Conservation (phyloP, 2,113 vertebrate species). For the Dendropsophus ebraccatus region DNA sequence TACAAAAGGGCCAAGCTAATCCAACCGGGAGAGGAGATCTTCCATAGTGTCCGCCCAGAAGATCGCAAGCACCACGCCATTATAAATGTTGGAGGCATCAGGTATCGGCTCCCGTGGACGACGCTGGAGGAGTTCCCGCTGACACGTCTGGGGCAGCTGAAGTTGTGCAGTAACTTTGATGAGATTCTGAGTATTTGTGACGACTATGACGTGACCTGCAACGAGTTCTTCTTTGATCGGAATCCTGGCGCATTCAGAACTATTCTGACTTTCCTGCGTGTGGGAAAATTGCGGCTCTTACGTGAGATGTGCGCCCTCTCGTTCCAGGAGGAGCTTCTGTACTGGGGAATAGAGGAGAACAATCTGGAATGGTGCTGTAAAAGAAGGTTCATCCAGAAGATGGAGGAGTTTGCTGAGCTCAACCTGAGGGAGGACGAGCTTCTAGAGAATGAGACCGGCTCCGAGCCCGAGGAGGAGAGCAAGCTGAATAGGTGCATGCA, state of each 20-base stretch:
- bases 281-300: slow-evolving; percentile 89
- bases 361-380: slow-evolving; percentile 94
- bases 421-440: slow-evolving; percentile 83
- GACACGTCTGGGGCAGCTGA: slow-evolving; percentile 89
- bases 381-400: slow-evolving; percentile 88
- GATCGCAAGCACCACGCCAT: slow-evolving; percentile 86
- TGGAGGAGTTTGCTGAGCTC: slow-evolving; percentile 91
- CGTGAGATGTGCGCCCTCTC: slow-evolving; percentile 94
- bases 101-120: slow-evolving; percentile 94
- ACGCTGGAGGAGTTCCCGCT: slow-evolving; percentile 94
- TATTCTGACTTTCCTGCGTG: slow-evolving; percentile 93
- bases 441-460: slow-evolving; percentile 71
- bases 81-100: slow-evolving; percentile 95
- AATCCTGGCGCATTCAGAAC: slow-evolving; percentile 92
- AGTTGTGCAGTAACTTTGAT: slow-evolving; percentile 91
- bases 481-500: slow-evolving; percentile 83
- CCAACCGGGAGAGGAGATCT: slow-evolving; percentile 67
- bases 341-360: slow-evolving; percentile 96
- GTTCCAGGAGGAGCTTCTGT: slow-evolving; percentile 94
- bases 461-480: slow-evolving; percentile 71
- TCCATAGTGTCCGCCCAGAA: slow-evolving; percentile 67
- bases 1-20: slow-evolving; percentile 88
- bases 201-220: slow-evolving; percentile 91
- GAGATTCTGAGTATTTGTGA: slow-evolving; percentile 96
- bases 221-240: slow-evolving; percentile 98